Conservation (phyloP, 2,113 vertebrate genomes). For the Lagopus muta region DNA sequence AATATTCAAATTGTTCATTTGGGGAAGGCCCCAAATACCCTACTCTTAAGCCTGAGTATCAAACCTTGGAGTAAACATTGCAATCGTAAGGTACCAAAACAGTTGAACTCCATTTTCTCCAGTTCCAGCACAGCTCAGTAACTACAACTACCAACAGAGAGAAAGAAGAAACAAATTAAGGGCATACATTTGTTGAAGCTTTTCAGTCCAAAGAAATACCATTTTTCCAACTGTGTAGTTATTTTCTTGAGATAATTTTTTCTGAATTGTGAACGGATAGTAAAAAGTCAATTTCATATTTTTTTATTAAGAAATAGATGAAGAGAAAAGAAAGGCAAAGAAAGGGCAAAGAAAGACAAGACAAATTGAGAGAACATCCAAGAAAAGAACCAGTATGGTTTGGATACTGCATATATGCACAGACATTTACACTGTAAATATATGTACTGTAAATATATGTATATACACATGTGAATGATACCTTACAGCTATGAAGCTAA, state of each 20-base stretch:
- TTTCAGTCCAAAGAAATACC: neutral
- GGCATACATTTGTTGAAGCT: neutral
- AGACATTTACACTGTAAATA: neutral
- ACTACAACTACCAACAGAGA: neutral
- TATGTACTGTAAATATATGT: neutral
- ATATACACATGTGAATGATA: neutral
- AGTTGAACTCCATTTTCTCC: neutral
- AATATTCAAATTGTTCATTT: neutral
- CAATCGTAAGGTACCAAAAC: neutral
- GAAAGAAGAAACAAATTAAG: neutral
- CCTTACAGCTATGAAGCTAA: neutral
- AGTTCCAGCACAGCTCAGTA: neutral
- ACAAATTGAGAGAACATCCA: neutral
- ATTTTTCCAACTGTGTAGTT: neutral
- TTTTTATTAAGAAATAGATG: neutral
- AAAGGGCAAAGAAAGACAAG: neutral
- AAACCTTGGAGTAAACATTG: neutral
- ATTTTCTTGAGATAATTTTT: neutral
- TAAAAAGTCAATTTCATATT: neutral
- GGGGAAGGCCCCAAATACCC: neutral
- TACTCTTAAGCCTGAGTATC: neutral
- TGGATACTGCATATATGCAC: neutral
- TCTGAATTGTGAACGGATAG: neutral
- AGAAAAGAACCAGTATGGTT: neutral
- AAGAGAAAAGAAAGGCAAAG: neutral